Conservation (phyloP, 2,797 vertebrate species). For the Myoxocephalus aenaeus region DNA sequence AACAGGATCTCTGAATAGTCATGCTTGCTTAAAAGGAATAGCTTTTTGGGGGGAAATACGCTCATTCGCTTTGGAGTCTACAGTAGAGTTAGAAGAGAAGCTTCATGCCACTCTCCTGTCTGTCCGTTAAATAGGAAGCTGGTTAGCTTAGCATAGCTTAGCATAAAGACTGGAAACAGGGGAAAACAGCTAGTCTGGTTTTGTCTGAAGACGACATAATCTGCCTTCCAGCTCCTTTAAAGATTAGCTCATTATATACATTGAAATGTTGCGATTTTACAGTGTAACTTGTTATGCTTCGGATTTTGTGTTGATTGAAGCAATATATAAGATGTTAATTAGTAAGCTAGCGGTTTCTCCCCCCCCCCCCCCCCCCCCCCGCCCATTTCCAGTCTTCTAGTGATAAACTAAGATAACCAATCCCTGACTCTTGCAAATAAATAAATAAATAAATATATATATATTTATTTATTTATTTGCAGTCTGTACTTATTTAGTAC, state of each 20-base stretch:
- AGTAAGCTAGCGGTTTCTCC: too few relatives aligned
- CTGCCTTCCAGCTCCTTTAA: background rate
- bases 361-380: too few relatives aligned
- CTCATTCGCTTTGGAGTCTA: background rate
- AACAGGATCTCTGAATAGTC: slow-evolving; percentile 10
- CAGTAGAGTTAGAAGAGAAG: background rate
- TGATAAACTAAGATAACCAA: background rate
- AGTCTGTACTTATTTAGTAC: too few relatives aligned
- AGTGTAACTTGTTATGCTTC: background rate
- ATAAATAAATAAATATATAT: too few relatives aligned
- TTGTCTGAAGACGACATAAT: background rate
- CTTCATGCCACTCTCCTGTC: background rate
- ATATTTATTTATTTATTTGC: too few relatives aligned
- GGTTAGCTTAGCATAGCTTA: background rate
- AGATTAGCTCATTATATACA: background rate
- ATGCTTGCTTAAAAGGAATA: slow-evolving; percentile 6
- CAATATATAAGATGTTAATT: too few relatives aligned
- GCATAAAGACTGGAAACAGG: background rate
- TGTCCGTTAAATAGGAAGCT: background rate
- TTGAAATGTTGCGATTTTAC: too few relatives aligned
- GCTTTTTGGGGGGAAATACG: background rate
- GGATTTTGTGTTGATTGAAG: background rate
- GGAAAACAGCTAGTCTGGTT: background rate
- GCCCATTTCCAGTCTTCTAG: background rate
- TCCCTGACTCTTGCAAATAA: background rate